Evolutionary conservation across 2,113 vertebrate species (phyloP).

Genomic region (Theropithecus gelada): DNA sequence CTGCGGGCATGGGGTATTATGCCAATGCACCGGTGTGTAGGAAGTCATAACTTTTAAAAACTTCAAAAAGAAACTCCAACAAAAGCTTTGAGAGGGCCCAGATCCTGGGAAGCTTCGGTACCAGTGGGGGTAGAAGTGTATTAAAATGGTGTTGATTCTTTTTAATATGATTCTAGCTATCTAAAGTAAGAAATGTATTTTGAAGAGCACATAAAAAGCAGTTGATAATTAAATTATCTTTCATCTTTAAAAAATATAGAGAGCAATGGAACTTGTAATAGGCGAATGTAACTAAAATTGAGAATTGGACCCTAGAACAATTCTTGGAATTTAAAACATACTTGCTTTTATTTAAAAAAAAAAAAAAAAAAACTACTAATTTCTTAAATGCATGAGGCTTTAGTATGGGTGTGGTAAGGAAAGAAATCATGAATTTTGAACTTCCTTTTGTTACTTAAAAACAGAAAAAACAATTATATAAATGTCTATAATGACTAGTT

Average conservation of each 20-base stretch:
- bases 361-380: not conserved
- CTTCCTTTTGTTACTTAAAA: not conserved
- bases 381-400: not conserved
- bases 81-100: not conserved
- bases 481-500: not conserved
- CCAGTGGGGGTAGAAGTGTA: not conserved
- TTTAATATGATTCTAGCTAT: not conserved
- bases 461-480: constrained; percentile 19
- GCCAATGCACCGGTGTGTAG: constrained; percentile 77
- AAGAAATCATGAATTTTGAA: not conserved
- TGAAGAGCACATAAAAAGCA: not conserved
- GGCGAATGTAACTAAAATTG: not conserved
- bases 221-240: not conserved
- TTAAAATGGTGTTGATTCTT: not conserved
- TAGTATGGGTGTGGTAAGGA: not conserved
- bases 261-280: not conserved
- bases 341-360: not conserved
- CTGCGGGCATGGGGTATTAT: constrained; percentile 80
- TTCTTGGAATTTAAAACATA: not conserved
- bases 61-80: constrained; percentile 53
- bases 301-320: not conserved
- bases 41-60: constrained; percentile 77
- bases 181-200: not conserved
- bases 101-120: not conserved
- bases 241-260: not conserved